These are phyloP conservation scores for Drosophila affinis DNA, from an alignment of 2,888 invertebrate genomes.

Conservation along the genomic window DNA sequence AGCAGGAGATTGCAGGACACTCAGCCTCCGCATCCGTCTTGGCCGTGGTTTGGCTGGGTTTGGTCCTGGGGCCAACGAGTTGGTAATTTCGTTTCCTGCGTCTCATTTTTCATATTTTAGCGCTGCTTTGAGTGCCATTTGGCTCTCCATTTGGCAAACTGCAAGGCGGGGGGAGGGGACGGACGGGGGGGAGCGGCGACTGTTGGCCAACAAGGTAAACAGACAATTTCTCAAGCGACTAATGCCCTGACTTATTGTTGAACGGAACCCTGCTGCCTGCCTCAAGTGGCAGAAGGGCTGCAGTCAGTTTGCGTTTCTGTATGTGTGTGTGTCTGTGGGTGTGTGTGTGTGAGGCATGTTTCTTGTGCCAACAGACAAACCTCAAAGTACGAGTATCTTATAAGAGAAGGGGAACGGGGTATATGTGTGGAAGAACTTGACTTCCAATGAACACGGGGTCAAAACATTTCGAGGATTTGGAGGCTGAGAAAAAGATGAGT, in stretches of 20 bases:
- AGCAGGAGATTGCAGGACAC: slow-evolving; percentile 64
- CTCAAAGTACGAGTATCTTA: slow-evolving; percentile 20
- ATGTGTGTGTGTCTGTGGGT: slow-evolving; percentile 22
- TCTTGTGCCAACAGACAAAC: slow-evolving; percentile 38
- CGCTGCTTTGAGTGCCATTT: slow-evolving; percentile 73
- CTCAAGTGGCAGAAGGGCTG: slow-evolving; percentile 18
- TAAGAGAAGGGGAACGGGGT: not conserved
- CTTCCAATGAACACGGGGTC: not conserved
- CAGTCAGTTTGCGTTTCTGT: slow-evolving; percentile 21
- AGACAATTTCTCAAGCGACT: slow-evolving; percentile 80
- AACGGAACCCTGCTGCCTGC: slow-evolving; percentile 20
- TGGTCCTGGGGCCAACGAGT: slow-evolving; percentile 39
- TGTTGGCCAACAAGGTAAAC: slow-evolving; percentile 74
- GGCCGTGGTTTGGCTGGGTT: not conserved
- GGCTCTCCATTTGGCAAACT: slow-evolving; percentile 77
- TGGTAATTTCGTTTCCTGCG: slow-evolving; percentile 72
- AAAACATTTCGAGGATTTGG: not conserved
- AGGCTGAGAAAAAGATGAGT: not conserved
- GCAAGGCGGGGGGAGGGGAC: slow-evolving; percentile 20
- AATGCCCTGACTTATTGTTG: slow-evolving; percentile 76
- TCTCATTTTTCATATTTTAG: slow-evolving; percentile 77
- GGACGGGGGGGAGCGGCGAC: slow-evolving; percentile 41
- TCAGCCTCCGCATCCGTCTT: slow-evolving; percentile 9
- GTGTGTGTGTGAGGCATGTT: slow-evolving; percentile 45
- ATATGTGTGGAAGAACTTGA: not conserved